These are phyloP conservation scores for Nothoprocta pentlandii DNA, from an alignment of 2,113 vertebrate species.

Conservation along the genomic window DNA sequence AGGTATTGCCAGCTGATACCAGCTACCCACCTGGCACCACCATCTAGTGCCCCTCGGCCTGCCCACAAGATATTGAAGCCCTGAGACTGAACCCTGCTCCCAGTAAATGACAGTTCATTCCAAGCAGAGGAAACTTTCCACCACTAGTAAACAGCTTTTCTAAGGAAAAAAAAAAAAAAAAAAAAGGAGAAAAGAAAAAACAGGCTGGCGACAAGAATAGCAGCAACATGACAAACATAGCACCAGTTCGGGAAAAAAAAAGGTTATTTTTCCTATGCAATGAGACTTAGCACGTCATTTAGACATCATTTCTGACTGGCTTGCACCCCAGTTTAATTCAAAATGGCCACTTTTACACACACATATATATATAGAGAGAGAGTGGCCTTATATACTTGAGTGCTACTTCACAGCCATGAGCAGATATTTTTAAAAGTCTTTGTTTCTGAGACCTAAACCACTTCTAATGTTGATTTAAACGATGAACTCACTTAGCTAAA, in stretches of 20 bases:
- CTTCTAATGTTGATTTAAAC: neutral
- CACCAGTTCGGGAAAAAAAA: neutral
- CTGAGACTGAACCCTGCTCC: neutral
- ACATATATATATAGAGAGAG: too few relatives aligned
- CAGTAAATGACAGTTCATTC: neutral
- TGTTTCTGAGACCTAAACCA: neutral
- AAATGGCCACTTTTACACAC: fast-evolving
- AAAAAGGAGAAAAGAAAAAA: neutral
- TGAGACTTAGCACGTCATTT: neutral
- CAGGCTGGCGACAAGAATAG: neutral
- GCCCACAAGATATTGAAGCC: neutral
- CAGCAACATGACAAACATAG: neutral
- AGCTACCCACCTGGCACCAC: neutral
- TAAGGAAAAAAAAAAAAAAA: too few relatives aligned
- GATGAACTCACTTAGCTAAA: neutral
- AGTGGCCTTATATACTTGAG: neutral
- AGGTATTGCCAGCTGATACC: neutral
- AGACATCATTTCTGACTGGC: neutral
- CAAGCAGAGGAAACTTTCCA: neutral
- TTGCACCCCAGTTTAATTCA: neutral
- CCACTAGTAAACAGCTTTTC: neutral
- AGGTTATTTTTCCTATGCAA: neutral
- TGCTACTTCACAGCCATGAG: neutral
- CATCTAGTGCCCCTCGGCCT: neutral
- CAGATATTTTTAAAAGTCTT: neutral